Percentiles rank a stretch among this genome's conserved stretches.
These are phyloP conservation scores for Yponomeuta plumbellus DNA, from an alignment of 2,888 invertebrate genomes.

Conservation along the genomic window DNA sequence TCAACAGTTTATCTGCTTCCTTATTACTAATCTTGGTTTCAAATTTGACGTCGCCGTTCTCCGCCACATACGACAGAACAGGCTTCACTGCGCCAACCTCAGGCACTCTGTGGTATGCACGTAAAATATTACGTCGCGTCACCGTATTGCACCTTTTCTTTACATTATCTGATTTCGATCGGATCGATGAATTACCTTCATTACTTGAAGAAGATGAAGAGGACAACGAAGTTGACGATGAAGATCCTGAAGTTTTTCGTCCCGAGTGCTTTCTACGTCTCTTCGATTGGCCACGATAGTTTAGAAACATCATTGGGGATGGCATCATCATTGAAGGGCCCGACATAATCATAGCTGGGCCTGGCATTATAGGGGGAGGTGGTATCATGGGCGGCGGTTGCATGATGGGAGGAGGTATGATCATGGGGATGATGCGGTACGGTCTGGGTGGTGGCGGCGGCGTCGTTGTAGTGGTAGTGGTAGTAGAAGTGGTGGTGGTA, in stretches of 20 bases:
- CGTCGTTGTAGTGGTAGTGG: background rate
- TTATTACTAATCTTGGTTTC: conserved; percentile 39
- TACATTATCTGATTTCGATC: conserved; percentile 13
- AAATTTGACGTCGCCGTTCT: conserved; percentile 40
- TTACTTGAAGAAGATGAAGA: background rate
- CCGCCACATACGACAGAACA: conserved; percentile 31
- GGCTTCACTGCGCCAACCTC: conserved; percentile 28
- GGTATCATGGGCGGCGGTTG: background rate
- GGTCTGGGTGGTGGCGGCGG: background rate
- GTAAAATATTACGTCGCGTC: background rate
- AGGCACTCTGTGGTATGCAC: background rate
- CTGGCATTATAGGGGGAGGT: background rate
- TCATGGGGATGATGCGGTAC: background rate
- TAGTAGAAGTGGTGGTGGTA: background rate
- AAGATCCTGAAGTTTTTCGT: background rate
- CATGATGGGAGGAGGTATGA: background rate
- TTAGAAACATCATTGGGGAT: background rate
- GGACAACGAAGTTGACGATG: background rate
- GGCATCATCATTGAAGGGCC: conserved; percentile 23
- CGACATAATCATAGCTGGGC: conserved; percentile 27
- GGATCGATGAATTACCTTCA: background rate
- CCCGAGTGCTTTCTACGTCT: background rate
- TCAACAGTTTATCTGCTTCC: conserved; percentile 37
- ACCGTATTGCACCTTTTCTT: conserved; percentile 12
- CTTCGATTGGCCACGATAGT: background rate